Evolutionary conservation across 2,888 invertebrate species (phyloP).

Genomic region (Elmis aenea): DNA sequence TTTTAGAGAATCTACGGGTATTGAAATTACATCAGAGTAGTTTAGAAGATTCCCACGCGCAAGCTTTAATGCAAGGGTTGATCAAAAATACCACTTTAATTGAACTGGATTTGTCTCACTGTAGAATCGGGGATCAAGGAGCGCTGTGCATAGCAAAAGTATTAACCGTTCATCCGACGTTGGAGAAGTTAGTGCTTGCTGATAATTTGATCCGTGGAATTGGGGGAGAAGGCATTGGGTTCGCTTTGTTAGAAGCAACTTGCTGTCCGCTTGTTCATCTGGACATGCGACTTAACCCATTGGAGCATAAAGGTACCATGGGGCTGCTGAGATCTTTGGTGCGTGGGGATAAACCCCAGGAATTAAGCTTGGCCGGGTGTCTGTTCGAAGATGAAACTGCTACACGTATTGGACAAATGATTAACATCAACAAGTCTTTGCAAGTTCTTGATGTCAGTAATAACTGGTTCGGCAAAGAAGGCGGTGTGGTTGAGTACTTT

Average conservation of each 20-base stretch:
- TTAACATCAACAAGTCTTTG: constrained; percentile 52
- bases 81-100: constrained; percentile 47
- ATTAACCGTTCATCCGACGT: constrained; percentile 53
- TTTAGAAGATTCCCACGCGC: constrained; percentile 55
- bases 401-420: constrained; percentile 51
- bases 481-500: constrained; percentile 40
- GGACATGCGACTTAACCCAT: constrained; percentile 58
- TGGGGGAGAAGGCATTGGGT: constrained; percentile 41
- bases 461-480: constrained; percentile 56
- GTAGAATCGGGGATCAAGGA: constrained; percentile 58
- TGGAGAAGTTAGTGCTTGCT: constrained; percentile 37
- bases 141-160: constrained; percentile 59
- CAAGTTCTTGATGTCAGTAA: constrained; percentile 54
- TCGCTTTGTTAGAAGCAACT: constrained; percentile 31
- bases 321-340: constrained; percentile 56
- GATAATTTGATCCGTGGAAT: constrained; percentile 22
- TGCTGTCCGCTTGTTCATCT: constrained; percentile 39
- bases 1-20: constrained; percentile 47
- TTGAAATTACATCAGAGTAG: constrained; percentile 58
- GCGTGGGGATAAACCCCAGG: constrained; percentile 52
- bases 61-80: constrained; percentile 53
- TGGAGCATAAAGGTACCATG: constrained; percentile 56
- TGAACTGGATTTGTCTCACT: constrained; percentile 62
- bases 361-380: constrained; percentile 54
- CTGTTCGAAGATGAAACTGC: constrained; percentile 52